Base-by-base conservation (phyloP, 1,140 invertebrate genomes). In the Macrosteles quadrilineatus region DNA sequence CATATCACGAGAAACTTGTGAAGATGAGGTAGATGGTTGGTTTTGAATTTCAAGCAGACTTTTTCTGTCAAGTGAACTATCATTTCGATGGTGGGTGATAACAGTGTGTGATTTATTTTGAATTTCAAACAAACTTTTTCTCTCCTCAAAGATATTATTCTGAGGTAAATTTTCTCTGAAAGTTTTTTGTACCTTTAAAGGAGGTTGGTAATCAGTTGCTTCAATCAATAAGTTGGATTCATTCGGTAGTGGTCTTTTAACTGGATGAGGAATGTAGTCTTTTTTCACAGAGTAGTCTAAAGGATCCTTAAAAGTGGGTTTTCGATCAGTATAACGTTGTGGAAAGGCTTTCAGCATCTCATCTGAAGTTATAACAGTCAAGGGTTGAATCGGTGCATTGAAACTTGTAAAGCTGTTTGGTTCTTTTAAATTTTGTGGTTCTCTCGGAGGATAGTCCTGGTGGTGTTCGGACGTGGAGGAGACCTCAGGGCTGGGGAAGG, bases 241-340 rank as follows among this genome's bases (percentile, higher is more conserved):
- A 9, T 66, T 36, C 19, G 2, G 31, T 2, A 21, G 23, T 1
- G 63, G 63, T 66, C 63, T 66, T 66, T 66, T 66, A 1, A 66
- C 9, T 1, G 32, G 11, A 25, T 3, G 14, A 19, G 40, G 23
- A 40, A 45, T 23, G 36, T 30, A 40, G 21, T 68, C 50, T 32
- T 55, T 55, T 23, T 71, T 74, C 23, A 70, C 31, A n/a, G 73
- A 74, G 25, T 70, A 74, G 45, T 74, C 73, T 0, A 74, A 27
- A 12, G 73, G 73, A 0, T 68, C 57, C 9, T 71, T 73, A 17
- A 23, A 45, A 57, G 21, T 6, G n/a, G 30, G 30, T 9, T 29
- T 40, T 2, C n/a, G 17, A 23, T 66, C 40, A 2, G 12, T 43
- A 9, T n/a, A 66, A 45, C 25, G 43, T 27, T 40, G 32, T 3